A percentile compares a stretch with the other conserved stretches of the same genome.
These are phyloP conservation scores for Trichonephila clavata DNA, from an alignment of 1,140 invertebrate species.

Conservation along the genomic window DNA sequence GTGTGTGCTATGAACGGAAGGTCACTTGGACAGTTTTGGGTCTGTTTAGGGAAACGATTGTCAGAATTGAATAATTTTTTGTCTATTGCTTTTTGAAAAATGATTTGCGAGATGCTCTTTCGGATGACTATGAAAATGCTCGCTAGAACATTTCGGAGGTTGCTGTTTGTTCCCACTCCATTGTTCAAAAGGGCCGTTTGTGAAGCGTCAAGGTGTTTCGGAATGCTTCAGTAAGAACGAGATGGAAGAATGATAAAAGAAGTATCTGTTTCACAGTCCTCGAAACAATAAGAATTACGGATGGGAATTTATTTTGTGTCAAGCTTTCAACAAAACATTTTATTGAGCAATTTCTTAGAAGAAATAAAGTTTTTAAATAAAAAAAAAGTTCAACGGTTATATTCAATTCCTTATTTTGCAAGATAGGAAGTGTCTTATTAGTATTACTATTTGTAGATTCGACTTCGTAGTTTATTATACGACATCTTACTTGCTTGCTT, in stretches of 20 bases:
- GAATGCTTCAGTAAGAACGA: slow-evolving; percentile 27
- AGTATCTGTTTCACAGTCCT: slow-evolving; percentile 29
- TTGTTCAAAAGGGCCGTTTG: slow-evolving; percentile 11
- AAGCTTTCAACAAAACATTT: slow-evolving; percentile 23
- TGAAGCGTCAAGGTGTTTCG: slow-evolving; percentile 28
- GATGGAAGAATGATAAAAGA: not conserved
- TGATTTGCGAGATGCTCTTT: slow-evolving; percentile 6
- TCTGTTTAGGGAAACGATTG: slow-evolving; percentile 13
- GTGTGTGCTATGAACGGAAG: not conserved
- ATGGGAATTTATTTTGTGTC: slow-evolving; percentile 33
- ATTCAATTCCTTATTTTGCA: too few relatives aligned
- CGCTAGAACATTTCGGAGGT: not conserved
- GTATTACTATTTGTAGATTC: too few relatives aligned
- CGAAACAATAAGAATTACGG: not conserved
- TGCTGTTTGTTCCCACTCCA: not conserved
- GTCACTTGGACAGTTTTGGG: not conserved
- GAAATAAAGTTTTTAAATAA: not conserved
- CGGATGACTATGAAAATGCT: not conserved
- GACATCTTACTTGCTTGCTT: too few relatives aligned
- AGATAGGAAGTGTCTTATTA: too few relatives aligned
- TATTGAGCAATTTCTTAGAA: not conserved
- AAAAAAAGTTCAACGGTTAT: not conserved
- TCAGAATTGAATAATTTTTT: slow-evolving; percentile 50
- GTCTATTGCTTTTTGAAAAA: not conserved
- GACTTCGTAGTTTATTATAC: too few relatives aligned